phyloP scores from a whole-genome alignment of 1,140 invertebrate genomes.

The Metaphire vulgaris region DNA sequence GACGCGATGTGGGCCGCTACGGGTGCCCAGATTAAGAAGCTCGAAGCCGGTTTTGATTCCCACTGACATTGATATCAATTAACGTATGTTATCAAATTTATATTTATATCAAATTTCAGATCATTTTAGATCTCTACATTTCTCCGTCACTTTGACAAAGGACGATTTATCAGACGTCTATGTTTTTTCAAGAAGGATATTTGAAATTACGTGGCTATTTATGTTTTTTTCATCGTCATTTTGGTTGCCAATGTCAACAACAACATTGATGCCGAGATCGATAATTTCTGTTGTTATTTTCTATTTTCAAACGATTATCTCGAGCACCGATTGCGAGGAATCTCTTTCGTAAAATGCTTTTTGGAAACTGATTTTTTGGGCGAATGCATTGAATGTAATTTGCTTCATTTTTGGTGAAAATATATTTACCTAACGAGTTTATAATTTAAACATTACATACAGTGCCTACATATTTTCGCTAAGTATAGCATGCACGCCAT shows the following conservation, averaged over 20 bases:
- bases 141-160: background rate
- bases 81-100: background rate
- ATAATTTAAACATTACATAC: too few species aligned
- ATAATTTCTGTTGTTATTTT: background rate
- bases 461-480: too few species aligned
- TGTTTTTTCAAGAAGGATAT: too few species aligned
- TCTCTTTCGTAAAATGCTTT: background rate
- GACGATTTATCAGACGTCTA: too few species aligned
- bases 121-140: background rate
- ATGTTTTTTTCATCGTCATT: too few species aligned
- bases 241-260: constrained; percentile 2
- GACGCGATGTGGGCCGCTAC: background rate
- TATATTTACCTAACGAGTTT: too few species aligned
- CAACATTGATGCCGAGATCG: too few species aligned
- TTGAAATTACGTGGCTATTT: too few species aligned
- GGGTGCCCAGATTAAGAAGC: background rate
- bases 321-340: background rate
- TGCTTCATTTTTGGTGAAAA: background rate
- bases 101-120: background rate
- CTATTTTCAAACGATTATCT: background rate
- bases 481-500: too few species aligned
- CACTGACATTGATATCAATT: background rate
- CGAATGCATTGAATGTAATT: too few species aligned
- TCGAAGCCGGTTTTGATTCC: background rate
- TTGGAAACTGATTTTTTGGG: background rate